phyloP scores from a whole-genome alignment of 2,888 invertebrate genomes.

The Meandrusa payeni region DNA sequence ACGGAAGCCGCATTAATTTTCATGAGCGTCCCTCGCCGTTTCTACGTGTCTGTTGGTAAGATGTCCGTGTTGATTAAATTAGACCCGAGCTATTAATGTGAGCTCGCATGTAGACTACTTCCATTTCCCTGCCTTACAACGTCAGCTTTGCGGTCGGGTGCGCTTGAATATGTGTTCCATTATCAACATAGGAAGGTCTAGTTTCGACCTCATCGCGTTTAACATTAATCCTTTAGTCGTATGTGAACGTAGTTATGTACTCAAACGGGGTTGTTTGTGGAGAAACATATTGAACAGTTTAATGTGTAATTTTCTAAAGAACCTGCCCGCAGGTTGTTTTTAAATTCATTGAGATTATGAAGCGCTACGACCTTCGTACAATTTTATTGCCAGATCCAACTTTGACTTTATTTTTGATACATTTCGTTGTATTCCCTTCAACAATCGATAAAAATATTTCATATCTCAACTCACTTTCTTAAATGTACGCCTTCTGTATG shows the following conservation, averaged over 20 bases:
- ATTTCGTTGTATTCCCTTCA: too few relatives aligned
- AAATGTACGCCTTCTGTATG: too few relatives aligned
- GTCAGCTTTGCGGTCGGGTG: neutral
- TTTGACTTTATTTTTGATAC: too few relatives aligned
- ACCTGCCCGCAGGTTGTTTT: neutral
- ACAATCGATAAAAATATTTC: too few relatives aligned
- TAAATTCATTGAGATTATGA: neutral
- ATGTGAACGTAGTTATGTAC: conserved; percentile 3
- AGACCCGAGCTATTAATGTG: conserved; percentile 20
- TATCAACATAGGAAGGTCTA: neutral
- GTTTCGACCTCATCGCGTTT: neutral
- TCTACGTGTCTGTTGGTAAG: conserved; percentile 12
- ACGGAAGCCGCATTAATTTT: conserved; percentile 20
- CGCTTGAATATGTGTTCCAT: neutral
- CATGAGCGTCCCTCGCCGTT: conserved; percentile 12
- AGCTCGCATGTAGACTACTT: conserved; percentile 10
- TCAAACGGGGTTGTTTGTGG: conserved; percentile 16
- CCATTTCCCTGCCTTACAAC: conserved; percentile 7
- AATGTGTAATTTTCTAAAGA: conserved; percentile 14
- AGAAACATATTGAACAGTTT: conserved; percentile 17
- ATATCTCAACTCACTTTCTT: too few relatives aligned
- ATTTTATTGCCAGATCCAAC: too few relatives aligned
- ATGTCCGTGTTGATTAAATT: conserved; percentile 21
- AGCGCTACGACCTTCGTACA: too few relatives aligned
- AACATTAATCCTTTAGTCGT: neutral